Evolutionary conservation across 2,797 vertebrate genomes (phyloP).

Genomic region (Lerista edwardsae): DNA sequence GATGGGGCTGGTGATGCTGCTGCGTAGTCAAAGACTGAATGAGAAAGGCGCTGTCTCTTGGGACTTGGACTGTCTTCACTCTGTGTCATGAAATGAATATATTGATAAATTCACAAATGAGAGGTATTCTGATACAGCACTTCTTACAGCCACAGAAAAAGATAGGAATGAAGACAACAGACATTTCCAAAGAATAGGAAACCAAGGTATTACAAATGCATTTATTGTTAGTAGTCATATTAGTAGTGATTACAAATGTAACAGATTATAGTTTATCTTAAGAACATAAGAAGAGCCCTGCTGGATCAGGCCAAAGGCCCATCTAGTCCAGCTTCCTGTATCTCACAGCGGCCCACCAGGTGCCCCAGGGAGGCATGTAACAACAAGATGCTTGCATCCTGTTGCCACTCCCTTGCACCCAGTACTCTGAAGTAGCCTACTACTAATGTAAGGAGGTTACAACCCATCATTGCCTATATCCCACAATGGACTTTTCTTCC

Average conservation of each 20-base stretch:
- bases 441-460: too few species aligned
- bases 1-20: conserved; percentile 89
- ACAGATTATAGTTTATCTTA: neutral
- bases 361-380: too few species aligned
- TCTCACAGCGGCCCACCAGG: too few species aligned
- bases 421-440: too few species aligned
- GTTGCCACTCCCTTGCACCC: too few species aligned
- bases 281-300: too few species aligned
- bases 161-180: neutral
- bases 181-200: neutral
- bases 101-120: conserved; percentile 52
- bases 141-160: conserved; percentile 15
- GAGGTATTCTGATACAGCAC: conserved; percentile 6
- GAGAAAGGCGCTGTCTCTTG: conserved; percentile 94
- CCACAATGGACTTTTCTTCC: too few species aligned
- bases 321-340: too few species aligned
- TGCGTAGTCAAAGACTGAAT: conserved; percentile 91
- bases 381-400: too few species aligned
- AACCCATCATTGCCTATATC: too few species aligned
- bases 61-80: conserved; percentile 96
- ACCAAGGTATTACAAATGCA: neutral
- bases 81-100: conserved; percentile 66
- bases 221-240: too few species aligned
- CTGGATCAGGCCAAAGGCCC: too few species aligned
- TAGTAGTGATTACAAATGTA: neutral